Base-by-base conservation (phyloP, 2,888 invertebrate genomes). In the Lobophora halterata region DNA sequence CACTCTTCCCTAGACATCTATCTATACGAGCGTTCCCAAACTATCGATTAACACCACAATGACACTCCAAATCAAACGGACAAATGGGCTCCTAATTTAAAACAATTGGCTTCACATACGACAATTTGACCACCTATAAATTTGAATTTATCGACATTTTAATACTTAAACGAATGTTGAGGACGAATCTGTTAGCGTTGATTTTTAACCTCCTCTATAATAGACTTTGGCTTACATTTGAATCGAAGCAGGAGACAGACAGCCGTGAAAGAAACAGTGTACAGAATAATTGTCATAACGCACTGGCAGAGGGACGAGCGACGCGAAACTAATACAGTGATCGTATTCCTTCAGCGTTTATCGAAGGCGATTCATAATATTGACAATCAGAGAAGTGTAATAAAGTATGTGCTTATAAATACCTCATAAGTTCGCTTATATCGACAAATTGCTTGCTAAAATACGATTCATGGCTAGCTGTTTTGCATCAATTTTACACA, bases 41-140 rank as follows among this genome's bases (percentile, higher is more conserved):
- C 55, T 61, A 56, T 71, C 68, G 68, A 72, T 72, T 73, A 69
- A 65, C 65, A 63, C 59, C 59, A 51, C 55, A 60, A 58, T 58
- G 65, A 60, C 68, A 66, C 58, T 60, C 73, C 69, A 75, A 69
- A 64, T 75, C 71, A 77, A 71, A 67, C 62, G 64, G 61, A 80
- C 70, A 72, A 79, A 82, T 79, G 73, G 68, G 59, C 64, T 75
- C 69, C 71, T 80, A 74, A 82, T 82, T 79, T 71, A 71, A 67
- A 60, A 57, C 78, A 80, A 80, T 79, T 80, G 78, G 66, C 48
- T 48, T 54, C 52, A 52, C 55, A 68, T n/a, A n/a, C n/a, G 71
- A 69, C 62, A 64, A 60, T 56, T 49, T 52, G 55, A 49, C 46
- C 56, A 56, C 51, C 52, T 48, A 53, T 53, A 62, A 65, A 58